phyloP scores from a whole-genome alignment of 1,140 invertebrate genomes.

The Coelopa frigida region DNA sequence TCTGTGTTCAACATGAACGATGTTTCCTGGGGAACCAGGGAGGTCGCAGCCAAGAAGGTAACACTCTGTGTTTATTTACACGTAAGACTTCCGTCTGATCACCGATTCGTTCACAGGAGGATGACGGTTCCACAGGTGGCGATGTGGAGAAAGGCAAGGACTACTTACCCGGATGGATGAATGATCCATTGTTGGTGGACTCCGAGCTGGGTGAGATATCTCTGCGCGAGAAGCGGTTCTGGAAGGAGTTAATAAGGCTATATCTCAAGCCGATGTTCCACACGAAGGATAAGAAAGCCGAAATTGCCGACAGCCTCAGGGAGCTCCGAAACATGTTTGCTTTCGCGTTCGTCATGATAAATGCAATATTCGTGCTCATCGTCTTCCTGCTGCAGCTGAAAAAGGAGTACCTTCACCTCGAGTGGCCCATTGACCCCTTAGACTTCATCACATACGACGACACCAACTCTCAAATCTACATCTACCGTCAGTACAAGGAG shows the following conservation, averaged over 20 bases:
- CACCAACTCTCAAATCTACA: constrained; percentile 43
- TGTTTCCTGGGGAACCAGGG: constrained; percentile 86
- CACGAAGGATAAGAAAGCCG: constrained; percentile 51
- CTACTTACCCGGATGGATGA: constrained; percentile 61
- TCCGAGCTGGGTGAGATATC: constrained; percentile 56
- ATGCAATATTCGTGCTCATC: constrained; percentile 73
- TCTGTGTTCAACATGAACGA: constrained; percentile 86
- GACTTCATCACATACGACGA: constrained; percentile 57
- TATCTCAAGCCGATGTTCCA: constrained; percentile 66
- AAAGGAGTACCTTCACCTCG: constrained; percentile 60
- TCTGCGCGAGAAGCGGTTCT: constrained; percentile 60
- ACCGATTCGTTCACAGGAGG: constrained; percentile 14
- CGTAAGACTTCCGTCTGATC: neutral
- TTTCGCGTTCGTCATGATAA: constrained; percentile 78
- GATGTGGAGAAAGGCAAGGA: constrained; percentile 15
- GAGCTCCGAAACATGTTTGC: constrained; percentile 63
- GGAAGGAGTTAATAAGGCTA: constrained; percentile 63
- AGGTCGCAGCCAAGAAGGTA: constrained; percentile 46
- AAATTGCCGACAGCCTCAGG: constrained; percentile 54
- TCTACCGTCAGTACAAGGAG: constrained; percentile 52
- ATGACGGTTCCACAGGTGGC: constrained; percentile 15
- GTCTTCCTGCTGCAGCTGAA: constrained; percentile 73
- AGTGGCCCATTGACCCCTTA: constrained; percentile 63
- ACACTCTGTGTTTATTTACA: neutral
- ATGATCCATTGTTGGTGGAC: constrained; percentile 56